Evolutionary conservation across 1,140 invertebrate genomes (phyloP).

Genomic region (Trinorchestia longiramus): DNA sequence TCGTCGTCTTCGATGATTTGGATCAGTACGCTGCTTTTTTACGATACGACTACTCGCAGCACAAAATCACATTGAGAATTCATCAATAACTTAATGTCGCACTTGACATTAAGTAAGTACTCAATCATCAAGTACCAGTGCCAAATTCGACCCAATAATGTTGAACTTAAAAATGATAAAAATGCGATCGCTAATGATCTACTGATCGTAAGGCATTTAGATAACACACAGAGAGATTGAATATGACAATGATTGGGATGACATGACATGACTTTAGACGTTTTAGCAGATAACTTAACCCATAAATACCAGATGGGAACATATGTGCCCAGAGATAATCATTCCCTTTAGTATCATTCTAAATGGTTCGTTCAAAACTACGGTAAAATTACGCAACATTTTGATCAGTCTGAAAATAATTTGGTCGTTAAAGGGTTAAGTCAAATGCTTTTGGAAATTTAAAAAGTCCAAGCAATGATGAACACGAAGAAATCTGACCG

Average conservation of each 20-base stretch:
- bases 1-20: too few relatives aligned
- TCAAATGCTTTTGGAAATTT: neutral
- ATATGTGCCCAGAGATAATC: too few relatives aligned
- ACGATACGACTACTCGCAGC: neutral
- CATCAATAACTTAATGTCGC: neutral
- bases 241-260: neutral
- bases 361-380: neutral
- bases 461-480: neutral
- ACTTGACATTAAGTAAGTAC: too few relatives aligned
- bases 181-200: neutral
- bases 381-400: neutral
- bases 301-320: neutral
- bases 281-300: neutral
- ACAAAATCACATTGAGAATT: neutral
- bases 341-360: too few relatives aligned
- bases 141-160: too few relatives aligned
- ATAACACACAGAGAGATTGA: neutral
- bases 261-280: neutral
- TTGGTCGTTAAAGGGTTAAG: neutral
- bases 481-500: slow-evolving; percentile 77
- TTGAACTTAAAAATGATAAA: neutral
- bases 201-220: neutral
- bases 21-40: too few relatives aligned
- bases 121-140: too few relatives aligned
- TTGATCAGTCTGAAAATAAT: neutral